Conservation (phyloP, 2,888 invertebrate species). For the Ophion obscuratus region DNA sequence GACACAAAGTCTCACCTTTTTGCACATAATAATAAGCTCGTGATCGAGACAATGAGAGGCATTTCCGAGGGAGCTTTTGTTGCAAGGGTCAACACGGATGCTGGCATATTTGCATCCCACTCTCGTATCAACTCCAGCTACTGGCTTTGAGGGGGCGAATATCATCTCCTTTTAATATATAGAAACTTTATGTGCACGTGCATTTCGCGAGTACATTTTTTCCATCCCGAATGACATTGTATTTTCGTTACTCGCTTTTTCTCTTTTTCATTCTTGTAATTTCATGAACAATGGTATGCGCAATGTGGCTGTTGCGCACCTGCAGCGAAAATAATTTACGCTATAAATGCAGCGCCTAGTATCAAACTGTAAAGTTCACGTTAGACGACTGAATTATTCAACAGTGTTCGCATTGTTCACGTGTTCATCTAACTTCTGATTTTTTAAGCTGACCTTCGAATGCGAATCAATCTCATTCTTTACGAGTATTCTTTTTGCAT, state of each 20-base stretch:
- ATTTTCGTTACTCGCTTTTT: neutral
- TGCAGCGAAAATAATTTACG: constrained; percentile 34
- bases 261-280: neutral
- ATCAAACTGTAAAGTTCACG: constrained; percentile 38
- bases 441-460: constrained; percentile 7
- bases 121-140: constrained; percentile 45
- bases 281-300: neutral
- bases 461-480: constrained; percentile 13
- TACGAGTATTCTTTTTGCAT: constrained; percentile 15
- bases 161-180: constrained; percentile 7
- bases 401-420: constrained; percentile 46
- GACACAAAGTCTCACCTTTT: constrained; percentile 27
- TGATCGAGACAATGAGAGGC: constrained; percentile 56
- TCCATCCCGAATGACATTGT: neutral
- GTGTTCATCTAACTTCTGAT: constrained; percentile 4
- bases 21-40: constrained; percentile 53
- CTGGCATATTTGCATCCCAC: constrained; percentile 58
- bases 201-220: neutral
- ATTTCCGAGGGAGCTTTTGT: constrained; percentile 59
- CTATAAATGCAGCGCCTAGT: neutral
- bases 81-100: constrained; percentile 60
- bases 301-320: neutral
- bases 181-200: neutral
- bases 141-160: constrained; percentile 44
- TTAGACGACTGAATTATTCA: constrained; percentile 59